Percentiles rank a stretch among this genome's conserved stretches.
These are phyloP conservation scores for Papilio helenus DNA, from an alignment of 1,140 invertebrate genomes.

Conservation along the genomic window DNA sequence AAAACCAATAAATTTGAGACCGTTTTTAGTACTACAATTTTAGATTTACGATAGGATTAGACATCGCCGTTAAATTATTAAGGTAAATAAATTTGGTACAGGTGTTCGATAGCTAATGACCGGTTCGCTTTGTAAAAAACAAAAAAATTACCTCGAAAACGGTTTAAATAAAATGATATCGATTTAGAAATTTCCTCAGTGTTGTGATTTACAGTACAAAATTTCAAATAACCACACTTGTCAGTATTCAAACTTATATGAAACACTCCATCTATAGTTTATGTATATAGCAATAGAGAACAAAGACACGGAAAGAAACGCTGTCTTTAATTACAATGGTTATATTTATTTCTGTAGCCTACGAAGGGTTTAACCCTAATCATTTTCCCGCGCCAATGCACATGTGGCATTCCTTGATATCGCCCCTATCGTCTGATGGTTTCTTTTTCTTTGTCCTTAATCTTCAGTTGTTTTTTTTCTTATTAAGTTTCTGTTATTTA, in stretches of 20 bases:
- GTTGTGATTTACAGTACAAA: too few relatives aligned
- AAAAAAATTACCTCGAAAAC: neutral
- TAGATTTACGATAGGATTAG: slow-evolving; percentile 11
- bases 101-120: neutral
- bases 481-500: neutral
- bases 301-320: neutral
- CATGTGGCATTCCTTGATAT: neutral
- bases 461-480: neutral
- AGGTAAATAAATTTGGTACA: slow-evolving; percentile 1
- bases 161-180: too few relatives aligned
- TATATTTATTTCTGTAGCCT: neutral
- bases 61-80: neutral
- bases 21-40: neutral
- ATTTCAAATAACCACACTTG: too few relatives aligned
- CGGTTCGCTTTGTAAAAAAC: neutral
- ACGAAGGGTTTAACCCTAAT: slow-evolving; percentile 9
- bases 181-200: too few relatives aligned
- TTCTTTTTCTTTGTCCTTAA: slow-evolving; percentile 5
- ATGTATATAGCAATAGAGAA: neutral
- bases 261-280: too few relatives aligned
- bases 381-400: neutral
- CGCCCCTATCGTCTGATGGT: neutral
- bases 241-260: too few relatives aligned
- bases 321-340: slow-evolving; percentile 8
- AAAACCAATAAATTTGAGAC: neutral